phyloP scores from a whole-genome alignment of 2,888 invertebrate species.

The Agelastica alni region DNA sequence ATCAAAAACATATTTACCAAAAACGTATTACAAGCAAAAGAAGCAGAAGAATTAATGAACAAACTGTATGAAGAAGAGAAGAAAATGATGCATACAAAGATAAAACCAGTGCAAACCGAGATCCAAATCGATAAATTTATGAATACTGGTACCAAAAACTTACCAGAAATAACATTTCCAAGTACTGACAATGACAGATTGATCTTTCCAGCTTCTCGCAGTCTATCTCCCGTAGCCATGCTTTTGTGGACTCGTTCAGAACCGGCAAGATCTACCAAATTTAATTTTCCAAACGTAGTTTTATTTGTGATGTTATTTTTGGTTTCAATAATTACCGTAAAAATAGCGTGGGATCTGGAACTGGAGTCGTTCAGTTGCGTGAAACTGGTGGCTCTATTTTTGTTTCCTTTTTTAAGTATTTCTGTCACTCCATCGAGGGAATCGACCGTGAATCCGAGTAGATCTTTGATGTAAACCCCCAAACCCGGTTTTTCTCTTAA shows the following conservation, averaged over 20 bases:
- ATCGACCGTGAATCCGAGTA: constrained; percentile 92
- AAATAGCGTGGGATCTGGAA: constrained; percentile 94
- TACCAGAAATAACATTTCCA: constrained; percentile 88
- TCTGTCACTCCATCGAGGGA: constrained; percentile 93
- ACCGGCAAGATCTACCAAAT: constrained; percentile 94
- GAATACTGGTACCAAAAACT: no score
- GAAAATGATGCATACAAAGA: no score
- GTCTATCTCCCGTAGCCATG: constrained; percentile 83
- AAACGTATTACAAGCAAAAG: no score
- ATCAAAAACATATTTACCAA: no score
- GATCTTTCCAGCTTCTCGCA: constrained; percentile 95
- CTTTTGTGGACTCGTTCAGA: constrained; percentile 97
- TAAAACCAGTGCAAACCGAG: no score
- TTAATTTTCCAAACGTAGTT: constrained; percentile 88
- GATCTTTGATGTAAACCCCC: constrained; percentile 94
- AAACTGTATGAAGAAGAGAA: no score
- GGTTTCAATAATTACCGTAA: constrained; percentile 94
- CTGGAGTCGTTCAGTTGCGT: constrained; percentile 96
- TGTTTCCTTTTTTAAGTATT: constrained; percentile 92
- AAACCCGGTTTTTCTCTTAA: constrained; percentile 93
- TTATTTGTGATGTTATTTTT: constrained; percentile 79
- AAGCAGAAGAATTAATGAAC: no score
- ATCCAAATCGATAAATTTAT: no score
- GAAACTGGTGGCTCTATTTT: constrained; percentile 75
- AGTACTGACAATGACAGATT: constrained; percentile 93